Percentiles rank a stretch among this genome's conserved stretches.
Evolutionary conservation across 2,797 vertebrate genomes (phyloP).

Genomic region (Sandelia bainsii): DNA sequence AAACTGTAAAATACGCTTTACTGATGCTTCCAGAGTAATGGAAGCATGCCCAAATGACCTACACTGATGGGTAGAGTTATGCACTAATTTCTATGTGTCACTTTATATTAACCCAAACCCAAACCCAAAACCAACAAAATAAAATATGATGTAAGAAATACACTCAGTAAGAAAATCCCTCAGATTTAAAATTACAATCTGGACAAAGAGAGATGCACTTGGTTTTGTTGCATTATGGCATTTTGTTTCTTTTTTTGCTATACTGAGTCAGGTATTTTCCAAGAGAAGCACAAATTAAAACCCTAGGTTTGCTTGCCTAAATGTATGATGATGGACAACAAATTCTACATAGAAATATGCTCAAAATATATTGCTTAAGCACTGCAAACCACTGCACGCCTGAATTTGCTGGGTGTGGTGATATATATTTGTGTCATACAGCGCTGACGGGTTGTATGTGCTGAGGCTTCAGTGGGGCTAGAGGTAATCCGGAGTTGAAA

Average conservation of each 20-base stretch:
- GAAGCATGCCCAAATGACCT: neutral
- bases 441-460: slow-evolving; percentile 28
- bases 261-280: neutral
- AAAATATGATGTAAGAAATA: neutral
- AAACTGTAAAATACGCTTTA: slow-evolving; percentile 13
- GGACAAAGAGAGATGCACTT: neutral
- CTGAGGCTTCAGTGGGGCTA: slow-evolving; percentile 30
- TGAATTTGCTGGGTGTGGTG: slow-evolving; percentile 19
- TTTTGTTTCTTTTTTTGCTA: neutral
- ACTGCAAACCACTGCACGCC: neutral
- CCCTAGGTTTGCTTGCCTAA: neutral
- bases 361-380: neutral
- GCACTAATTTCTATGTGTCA: neutral
- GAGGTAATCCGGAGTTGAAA: slow-evolving; percentile 68
- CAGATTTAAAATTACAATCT: neutral
- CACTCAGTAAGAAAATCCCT: too few species aligned
- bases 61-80: neutral
- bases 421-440: slow-evolving; percentile 29
- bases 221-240: neutral
- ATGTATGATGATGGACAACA: neutral
- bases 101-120: neutral
- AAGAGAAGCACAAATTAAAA: neutral
- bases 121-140: neutral
- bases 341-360: neutral
- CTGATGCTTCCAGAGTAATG: neutral